These are phyloP conservation scores for Plecotus auritus DNA, from an alignment of 2,113 vertebrate genomes.

Conservation along the genomic window DNA sequence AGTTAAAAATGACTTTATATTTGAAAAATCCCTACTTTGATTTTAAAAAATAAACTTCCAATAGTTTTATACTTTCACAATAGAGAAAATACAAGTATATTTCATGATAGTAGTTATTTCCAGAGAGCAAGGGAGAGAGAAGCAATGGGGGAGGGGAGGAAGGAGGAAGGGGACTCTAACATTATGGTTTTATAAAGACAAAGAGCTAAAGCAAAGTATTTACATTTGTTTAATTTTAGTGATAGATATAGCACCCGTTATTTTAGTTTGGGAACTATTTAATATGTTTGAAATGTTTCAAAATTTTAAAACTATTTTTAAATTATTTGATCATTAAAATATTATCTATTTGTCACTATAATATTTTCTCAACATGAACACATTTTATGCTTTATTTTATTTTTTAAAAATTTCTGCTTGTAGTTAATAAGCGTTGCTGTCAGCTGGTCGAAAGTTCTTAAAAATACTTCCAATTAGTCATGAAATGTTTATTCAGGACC, in stretches of 20 bases:
- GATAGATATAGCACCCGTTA: neutral
- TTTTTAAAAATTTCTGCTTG: neutral
- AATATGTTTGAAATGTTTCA: neutral
- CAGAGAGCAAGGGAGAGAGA: neutral
- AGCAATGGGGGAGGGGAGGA: neutral
- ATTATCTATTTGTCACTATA: neutral
- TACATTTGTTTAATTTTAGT: neutral
- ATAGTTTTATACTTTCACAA: neutral
- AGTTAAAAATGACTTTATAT: neutral
- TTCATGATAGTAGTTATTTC: neutral
- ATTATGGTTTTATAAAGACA: neutral
- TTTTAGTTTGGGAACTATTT: conserved; percentile 17
- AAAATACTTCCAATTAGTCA: neutral
- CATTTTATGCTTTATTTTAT: neutral
- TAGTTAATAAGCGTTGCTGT: neutral
- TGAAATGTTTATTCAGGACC: neutral
- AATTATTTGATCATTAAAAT: conserved; percentile 7
- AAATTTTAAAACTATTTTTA: neutral
- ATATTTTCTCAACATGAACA: conserved; percentile 35
- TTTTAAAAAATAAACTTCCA: neutral
- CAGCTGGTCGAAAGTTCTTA: neutral
- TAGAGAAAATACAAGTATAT: neutral
- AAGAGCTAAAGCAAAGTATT: neutral
- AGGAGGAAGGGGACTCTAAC: neutral
- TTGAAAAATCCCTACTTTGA: neutral